Base-by-base conservation (phyloP, 2,888 invertebrate genomes). In the Melikaiella ostensackeni region DNA sequence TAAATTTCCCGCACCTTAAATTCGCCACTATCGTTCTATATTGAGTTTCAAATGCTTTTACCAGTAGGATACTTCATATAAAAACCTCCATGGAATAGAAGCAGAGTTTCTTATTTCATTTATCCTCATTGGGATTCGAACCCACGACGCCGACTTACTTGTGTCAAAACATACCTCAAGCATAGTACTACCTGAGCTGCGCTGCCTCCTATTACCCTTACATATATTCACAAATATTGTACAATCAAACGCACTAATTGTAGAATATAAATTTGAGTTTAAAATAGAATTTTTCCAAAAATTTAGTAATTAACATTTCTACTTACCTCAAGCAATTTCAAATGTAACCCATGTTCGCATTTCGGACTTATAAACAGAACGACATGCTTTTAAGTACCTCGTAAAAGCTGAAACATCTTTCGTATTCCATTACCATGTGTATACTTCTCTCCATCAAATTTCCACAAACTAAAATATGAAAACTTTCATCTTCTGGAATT, bases 321-420 rank as follows among this genome's bases (percentile, higher is more conserved):
- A 38, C 3, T 5, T 24, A 64, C 13, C 21, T 38, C 21, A 6
- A 63, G 9, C 35, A 13, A 24, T 38, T 38, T 5, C 24, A 64
- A 63, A 42, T 16, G 19, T 64, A 27, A 64, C 42, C 4, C 42
- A 64, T 42, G 38, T 64, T 42, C 38, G 24, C 64, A 0, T 64
- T 64, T 42, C 42, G 27, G 42, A 64, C 16, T 64, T 64, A 38
- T 42, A 42, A 66, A 16, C 27, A 64, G 66, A 42, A 64, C 13
- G 19, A 30, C 66, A 27, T 66, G 66, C 8, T 66, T 66, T 66
- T 27, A 66, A 66, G 27, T 66, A 27, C 27, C 27, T 66, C 27
- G 46, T 66, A 66, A 66, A 66, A 66, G 66, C 46, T 46, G 9
- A 55, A 55, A 66, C 46, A 46, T 46, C 19, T 64, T 66, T 27